These are phyloP conservation scores for Leptinotarsa rubiginosa DNA, from an alignment of 2,888 invertebrate species.

Conservation along the genomic window DNA sequence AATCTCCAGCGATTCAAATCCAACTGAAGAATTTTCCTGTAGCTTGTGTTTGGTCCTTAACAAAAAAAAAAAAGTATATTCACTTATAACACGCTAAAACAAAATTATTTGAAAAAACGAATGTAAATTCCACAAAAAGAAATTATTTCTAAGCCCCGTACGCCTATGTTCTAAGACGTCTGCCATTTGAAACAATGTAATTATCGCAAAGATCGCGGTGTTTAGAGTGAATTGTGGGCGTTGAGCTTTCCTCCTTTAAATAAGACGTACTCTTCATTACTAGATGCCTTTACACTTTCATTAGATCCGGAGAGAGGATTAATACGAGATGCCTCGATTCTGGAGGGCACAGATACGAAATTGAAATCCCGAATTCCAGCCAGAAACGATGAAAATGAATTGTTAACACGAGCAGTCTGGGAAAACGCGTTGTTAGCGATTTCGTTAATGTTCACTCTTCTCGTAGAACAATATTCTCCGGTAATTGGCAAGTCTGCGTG, in stretches of 20 bases:
- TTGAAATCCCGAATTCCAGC: conserved; percentile 13
- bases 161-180: conserved; percentile 8
- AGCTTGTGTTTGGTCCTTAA: too few species aligned
- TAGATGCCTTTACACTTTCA: conserved; percentile 27
- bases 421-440: conserved; percentile 2
- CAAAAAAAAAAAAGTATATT: too few species aligned
- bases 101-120: too few species aligned
- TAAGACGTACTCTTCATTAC: conserved; percentile 35
- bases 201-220: conserved; percentile 50
- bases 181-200: conserved; percentile 43
- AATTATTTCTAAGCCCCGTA: not conserved
- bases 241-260: conserved; percentile 38
- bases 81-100: too few species aligned
- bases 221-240: conserved; percentile 49
- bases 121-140: too few species aligned
- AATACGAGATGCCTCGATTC: conserved; percentile 3
- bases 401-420: conserved; percentile 12
- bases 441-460: conserved; percentile 3
- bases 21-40: too few species aligned
- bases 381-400: conserved; percentile 16
- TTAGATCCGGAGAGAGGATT: conserved; percentile 22
- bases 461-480: conserved; percentile 1
- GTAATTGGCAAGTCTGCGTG: not conserved
- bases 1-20: too few species aligned
- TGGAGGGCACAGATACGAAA: conserved; percentile 17